These are phyloP conservation scores for Conger conger DNA, from an alignment of 2,113 vertebrate species.

Conservation along the genomic window DNA sequence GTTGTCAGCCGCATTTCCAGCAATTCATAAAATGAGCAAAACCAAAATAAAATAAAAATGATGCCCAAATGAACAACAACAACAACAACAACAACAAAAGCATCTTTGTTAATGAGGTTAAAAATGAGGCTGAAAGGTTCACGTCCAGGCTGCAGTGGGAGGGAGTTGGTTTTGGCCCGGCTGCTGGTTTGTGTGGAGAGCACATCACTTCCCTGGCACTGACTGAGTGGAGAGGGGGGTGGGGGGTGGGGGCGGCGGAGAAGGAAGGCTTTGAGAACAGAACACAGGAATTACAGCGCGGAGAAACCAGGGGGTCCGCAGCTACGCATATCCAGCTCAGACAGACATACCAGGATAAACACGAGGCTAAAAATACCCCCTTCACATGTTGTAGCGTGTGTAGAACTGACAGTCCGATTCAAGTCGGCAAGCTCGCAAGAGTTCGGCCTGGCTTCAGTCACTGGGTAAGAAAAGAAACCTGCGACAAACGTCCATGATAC, in stretches of 20 bases:
- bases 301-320: neutral
- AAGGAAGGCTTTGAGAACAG: neutral
- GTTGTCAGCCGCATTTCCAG: constrained; percentile 83
- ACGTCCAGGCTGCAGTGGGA: neutral
- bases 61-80: constrained; percentile 63
- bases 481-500: neutral
- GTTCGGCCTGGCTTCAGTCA: neutral
- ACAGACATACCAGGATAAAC: constrained; percentile 5
- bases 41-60: constrained; percentile 60
- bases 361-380: constrained; percentile 7
- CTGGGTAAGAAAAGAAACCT: neutral
- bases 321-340: constrained; percentile 7
- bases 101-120: neutral
- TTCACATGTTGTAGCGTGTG: neutral
- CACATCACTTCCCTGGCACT: neutral
- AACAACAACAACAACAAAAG: neutral
- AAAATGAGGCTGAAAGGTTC: constrained; percentile 44
- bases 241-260: neutral
- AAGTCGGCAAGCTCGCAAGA: neutral
- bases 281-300: neutral
- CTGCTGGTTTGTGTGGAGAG: neutral
- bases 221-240: neutral
- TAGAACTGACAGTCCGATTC: constrained; percentile 17
- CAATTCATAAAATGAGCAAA: constrained; percentile 85
- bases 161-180: neutral